These are phyloP conservation scores for Prionailurus viverrinus DNA, from an alignment of 2,113 vertebrate genomes.

Conservation along the genomic window DNA sequence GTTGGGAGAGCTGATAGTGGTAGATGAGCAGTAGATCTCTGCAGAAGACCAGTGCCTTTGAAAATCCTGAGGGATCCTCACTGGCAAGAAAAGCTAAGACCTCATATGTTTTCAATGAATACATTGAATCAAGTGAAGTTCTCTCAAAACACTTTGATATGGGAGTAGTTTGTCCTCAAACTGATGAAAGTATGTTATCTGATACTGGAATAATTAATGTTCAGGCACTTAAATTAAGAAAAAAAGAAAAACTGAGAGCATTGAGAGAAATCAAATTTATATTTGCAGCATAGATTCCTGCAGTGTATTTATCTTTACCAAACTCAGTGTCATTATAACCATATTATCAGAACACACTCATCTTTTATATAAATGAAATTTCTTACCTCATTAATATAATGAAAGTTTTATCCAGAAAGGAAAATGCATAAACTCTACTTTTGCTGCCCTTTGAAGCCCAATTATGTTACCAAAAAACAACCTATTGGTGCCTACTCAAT, in stretches of 20 bases:
- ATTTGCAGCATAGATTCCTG: slow-evolving; percentile 69
- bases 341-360: slow-evolving; percentile 67
- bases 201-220: slow-evolving; percentile 72
- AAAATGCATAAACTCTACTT: slow-evolving; percentile 52
- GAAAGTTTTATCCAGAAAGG: slow-evolving; percentile 42
- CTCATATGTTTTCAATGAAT: background rate
- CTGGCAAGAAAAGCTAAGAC: slow-evolving; percentile 1
- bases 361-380: slow-evolving; percentile 74
- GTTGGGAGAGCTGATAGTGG: background rate
- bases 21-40: background rate
- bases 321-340: slow-evolving; percentile 71
- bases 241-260: slow-evolving; percentile 63
- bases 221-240: slow-evolving; percentile 48
- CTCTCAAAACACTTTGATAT: slow-evolving; percentile 28
- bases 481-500: background rate
- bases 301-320: slow-evolving; percentile 71
- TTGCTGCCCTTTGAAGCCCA: slow-evolving; percentile 8
- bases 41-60: background rate
- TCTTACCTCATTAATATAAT: slow-evolving; percentile 66
- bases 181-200: slow-evolving; percentile 59
- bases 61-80: background rate
- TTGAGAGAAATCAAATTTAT: slow-evolving; percentile 64
- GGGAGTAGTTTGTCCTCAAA: slow-evolving; percentile 29
- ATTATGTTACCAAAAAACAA: slow-evolving; percentile 6
- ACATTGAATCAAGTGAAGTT: slow-evolving; percentile 48